Evolutionary conservation across 1,140 invertebrate species (phyloP).

Genomic region (Orussus abietinus): DNA sequence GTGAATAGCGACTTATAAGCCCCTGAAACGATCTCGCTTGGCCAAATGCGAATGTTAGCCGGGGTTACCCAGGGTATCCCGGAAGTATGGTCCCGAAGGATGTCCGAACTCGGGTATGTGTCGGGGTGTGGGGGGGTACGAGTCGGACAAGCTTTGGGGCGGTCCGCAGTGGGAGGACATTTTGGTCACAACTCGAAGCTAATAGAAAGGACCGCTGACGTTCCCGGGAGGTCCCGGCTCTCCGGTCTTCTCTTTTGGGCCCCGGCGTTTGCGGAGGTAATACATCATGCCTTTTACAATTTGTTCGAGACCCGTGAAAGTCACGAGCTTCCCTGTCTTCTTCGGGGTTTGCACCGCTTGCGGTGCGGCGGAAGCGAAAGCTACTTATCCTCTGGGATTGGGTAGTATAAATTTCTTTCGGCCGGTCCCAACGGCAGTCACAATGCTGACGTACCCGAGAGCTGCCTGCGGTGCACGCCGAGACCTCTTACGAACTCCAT

Average conservation of each 20-base stretch:
- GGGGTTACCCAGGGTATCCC: too few relatives aligned
- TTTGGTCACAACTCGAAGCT: slow-evolving; percentile 21
- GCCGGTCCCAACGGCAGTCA: slow-evolving; percentile 17
- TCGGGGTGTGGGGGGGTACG: too few relatives aligned
- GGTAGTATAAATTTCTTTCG: slow-evolving; percentile 36
- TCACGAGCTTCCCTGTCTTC: slow-evolving; percentile 26
- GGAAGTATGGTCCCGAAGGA: too few relatives aligned
- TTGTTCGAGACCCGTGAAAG: slow-evolving; percentile 44
- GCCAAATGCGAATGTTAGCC: too few relatives aligned
- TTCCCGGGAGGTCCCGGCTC: slow-evolving; percentile 40
- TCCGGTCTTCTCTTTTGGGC: slow-evolving; percentile 32
- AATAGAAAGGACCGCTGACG: slow-evolving; percentile 27
- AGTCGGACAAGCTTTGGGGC: slow-evolving; percentile 22
- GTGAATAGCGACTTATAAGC: too few relatives aligned
- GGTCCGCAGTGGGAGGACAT: slow-evolving; percentile 35
- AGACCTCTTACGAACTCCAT: too few relatives aligned
- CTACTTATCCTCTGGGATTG: slow-evolving; percentile 37
- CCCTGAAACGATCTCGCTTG: too few relatives aligned
- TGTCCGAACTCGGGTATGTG: too few relatives aligned
- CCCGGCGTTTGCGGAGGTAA: slow-evolving; percentile 27
- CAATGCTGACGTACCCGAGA: too few relatives aligned
- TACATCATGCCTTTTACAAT: slow-evolving; percentile 47
- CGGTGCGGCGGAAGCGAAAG: slow-evolving; percentile 35
- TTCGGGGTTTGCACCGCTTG: slow-evolving; percentile 10
- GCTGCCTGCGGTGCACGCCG: too few relatives aligned